Evolutionary conservation across 37 sponge, comb jelly and placozoan species (phyloP), one percentile per base, ranked within the genome.

Genomic region (Aphrocallistes beatrix): DNA sequence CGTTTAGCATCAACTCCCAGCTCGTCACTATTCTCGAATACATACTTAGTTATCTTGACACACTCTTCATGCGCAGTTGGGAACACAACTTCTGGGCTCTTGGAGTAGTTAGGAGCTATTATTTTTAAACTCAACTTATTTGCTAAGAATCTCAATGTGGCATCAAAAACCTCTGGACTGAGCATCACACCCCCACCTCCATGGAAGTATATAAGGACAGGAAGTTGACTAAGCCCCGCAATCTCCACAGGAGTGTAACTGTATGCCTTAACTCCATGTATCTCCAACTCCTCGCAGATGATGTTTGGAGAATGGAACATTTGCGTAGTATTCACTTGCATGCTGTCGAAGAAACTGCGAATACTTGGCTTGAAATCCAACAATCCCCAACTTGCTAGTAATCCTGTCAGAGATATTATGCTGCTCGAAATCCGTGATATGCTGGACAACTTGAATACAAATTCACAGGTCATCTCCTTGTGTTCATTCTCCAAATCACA

Each of bases 11-110:
- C 75, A 60, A 60, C 21, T 60, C 75, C 75, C 1, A 60, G n/a
- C 34, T 21, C n/a, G 8, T 60, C 75, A 13, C 17, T 60, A 60
- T 60, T 60, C 8, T 60, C 75, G 34, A 60, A 60, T 60, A 60
- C 3, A 13, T 60, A 30, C n/a, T 19, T 60, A 25, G n/a, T 30
- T 32, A 60, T 60, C n/a, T 60, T 60, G 1, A 60, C 6, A 60
- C 75, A 60, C n/a, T 60, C 75, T 60, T 60, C 75, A 13, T 60
- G 75, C n/a, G 75, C 17, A 60, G 75, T 60, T 60, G 75, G 75
- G 34, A 60, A 19, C n/a, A 60, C 3, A 1, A 60, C 25, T 30
- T 13, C 75, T 32, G 75, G 75, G n/a, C 75, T 60, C 8, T 6
- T 19, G n/a, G 75, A 30, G 34, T 60, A 60, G 34, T 60, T 21